These are phyloP conservation scores for Prenolepis imparis DNA, from an alignment of 2,888 invertebrate genomes.

Conservation along the genomic window DNA sequence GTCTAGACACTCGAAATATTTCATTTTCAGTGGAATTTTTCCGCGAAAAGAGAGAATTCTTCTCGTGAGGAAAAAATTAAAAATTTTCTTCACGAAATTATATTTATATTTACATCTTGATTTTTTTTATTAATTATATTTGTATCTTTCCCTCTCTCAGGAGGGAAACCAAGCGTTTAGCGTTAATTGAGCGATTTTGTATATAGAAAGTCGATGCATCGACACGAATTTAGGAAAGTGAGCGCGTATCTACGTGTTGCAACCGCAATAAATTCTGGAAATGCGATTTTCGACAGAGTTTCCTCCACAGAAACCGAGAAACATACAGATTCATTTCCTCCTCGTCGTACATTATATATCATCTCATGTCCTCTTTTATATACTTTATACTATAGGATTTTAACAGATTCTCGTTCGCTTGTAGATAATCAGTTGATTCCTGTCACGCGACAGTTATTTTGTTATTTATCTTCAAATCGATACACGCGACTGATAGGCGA, in stretches of 20 bases:
- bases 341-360: neutral
- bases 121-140: neutral
- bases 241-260: neutral
- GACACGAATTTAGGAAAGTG: neutral
- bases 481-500: slow-evolving; percentile 63
- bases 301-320: neutral
- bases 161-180: neutral
- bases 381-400: slow-evolving; percentile 4
- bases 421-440: slow-evolving; percentile 16
- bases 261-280: neutral
- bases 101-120: neutral
- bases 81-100: neutral
- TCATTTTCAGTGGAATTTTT: neutral
- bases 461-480: slow-evolving; percentile 32
- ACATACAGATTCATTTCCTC: neutral
- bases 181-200: slow-evolving; percentile 2
- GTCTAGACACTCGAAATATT: neutral
- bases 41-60: neutral
- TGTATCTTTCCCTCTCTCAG: neutral
- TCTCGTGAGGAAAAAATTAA: neutral
- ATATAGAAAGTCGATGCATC: neutral
- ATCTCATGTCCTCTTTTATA: slow-evolving; percentile 5
- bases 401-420: neutral
- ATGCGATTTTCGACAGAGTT: neutral
- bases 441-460: neutral